Base-by-base conservation (phyloP, 2,797 vertebrate genomes). In the Syngnathus rostellatus region DNA sequence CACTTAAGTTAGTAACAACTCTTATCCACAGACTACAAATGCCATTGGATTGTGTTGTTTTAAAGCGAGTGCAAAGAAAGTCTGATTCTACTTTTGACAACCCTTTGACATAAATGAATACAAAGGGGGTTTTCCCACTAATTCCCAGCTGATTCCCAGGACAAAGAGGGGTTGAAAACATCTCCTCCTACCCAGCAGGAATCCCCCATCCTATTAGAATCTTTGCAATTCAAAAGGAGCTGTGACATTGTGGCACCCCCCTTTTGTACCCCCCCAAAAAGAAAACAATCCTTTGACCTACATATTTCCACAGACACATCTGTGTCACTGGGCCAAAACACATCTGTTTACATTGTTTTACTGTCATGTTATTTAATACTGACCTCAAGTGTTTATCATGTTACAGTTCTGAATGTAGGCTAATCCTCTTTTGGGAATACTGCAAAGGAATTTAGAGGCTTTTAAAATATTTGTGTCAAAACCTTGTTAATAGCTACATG, bases 111-210 rank as follows among this genome's bases (percentile, higher is more conserved):
- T 67, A 60, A 76, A 25, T 63, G 53, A 84, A 72, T 46, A 86
- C 81, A 91, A 88, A 78, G 79, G 80, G 78, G 68, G 79, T 82
- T 86, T 80, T 86, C 79, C 86, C 82, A 73, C 45, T 43, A 67
- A 85, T 86, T 23, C 59, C 58, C 59, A 21, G 39, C 40, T 23
- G 39, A 61, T 61, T 60, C 39, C 40, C 41, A 62, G 40, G 41
- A 62, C 60, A 62, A 62, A 62, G 60, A 62, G 21, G 10, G 60
- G 21, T 43, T 14, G 41, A 45, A 43, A 23, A 45, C 21, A 62
- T 45, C 21, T 21, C 39, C n/a, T 61, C 39, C 11, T 3, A 9
- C 50, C n/a, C 55, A 58, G 55, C 14, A 58, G 2, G 31, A 45
- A 41, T 31, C 11, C 54, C 62, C 65, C 37, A 38, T 9, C 55